Evolutionary conservation across 1,140 invertebrate species (phyloP).

Genomic region (Coenobita brevimanus): DNA sequence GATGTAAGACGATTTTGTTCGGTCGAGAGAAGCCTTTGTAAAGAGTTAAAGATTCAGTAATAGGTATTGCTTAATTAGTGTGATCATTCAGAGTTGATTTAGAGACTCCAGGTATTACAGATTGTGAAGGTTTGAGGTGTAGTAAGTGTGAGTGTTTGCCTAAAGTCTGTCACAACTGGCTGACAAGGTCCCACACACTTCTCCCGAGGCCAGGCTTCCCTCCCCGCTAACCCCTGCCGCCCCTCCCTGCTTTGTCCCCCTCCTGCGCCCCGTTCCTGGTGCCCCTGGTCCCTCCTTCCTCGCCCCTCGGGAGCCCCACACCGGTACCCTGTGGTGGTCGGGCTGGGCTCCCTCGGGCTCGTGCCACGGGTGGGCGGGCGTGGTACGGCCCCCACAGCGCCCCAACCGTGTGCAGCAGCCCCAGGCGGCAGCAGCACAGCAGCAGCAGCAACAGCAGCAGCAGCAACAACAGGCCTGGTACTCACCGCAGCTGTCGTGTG

Average conservation of each 20-base stretch:
- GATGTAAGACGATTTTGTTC: too few species aligned
- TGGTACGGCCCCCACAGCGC: constrained; percentile 50
- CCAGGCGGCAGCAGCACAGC: constrained; percentile 36
- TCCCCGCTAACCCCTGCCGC: neutral
- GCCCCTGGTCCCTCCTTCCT: constrained; percentile 25
- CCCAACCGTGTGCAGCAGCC: constrained; percentile 51
- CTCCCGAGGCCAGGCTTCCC: neutral
- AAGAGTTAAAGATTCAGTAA: too few species aligned
- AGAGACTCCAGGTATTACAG: too few species aligned
- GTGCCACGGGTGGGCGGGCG: constrained; percentile 61
- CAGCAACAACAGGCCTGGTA: constrained; percentile 51
- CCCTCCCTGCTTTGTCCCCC: constrained; percentile 10
- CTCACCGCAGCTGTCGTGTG: constrained; percentile 53
- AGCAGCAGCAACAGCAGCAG: constrained; percentile 51
- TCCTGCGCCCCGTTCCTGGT: constrained; percentile 2
- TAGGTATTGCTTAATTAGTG: too few species aligned
- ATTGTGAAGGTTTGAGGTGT: too few species aligned
- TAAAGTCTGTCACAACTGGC: too few species aligned
- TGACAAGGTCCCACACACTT: neutral
- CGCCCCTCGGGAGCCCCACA: constrained; percentile 15
- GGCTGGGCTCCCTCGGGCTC: constrained; percentile 56
- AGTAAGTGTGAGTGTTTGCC: too few species aligned
- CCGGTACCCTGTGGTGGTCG: constrained; percentile 59
- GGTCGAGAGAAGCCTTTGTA: too few species aligned
- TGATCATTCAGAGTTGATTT: too few species aligned